Percentiles rank a stretch among this genome's conserved stretches.
phyloP scores from a whole-genome alignment of 2,888 invertebrate genomes.

The Dermolepida albohirtum region DNA sequence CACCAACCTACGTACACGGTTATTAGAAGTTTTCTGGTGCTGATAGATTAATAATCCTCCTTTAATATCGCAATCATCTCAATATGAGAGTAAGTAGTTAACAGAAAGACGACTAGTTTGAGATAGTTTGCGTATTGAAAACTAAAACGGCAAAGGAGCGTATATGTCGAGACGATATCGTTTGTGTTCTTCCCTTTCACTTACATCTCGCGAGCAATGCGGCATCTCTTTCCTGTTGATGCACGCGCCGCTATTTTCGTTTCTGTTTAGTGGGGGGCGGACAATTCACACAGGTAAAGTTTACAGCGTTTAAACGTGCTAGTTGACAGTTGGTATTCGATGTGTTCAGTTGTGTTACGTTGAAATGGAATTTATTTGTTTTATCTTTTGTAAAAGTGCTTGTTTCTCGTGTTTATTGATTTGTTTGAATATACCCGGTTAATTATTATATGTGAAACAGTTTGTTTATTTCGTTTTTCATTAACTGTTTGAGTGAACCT shows the following conservation, averaged over 20 bases:
- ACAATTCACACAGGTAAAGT: slow-evolving; percentile 54
- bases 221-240: slow-evolving; percentile 45
- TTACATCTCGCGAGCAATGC: slow-evolving; percentile 52
- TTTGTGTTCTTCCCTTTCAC: slow-evolving; percentile 56
- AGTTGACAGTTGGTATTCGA: slow-evolving; percentile 57
- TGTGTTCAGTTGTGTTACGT: slow-evolving; percentile 39
- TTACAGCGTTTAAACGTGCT: slow-evolving; percentile 46
- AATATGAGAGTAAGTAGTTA: background rate
- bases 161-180: slow-evolving; percentile 26
- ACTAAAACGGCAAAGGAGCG: slow-evolving; percentile 11
- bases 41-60: slow-evolving; percentile 35
- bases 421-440: slow-evolving; percentile 45
- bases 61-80: slow-evolving; percentile 33
- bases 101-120: slow-evolving; percentile 18
- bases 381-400: slow-evolving; percentile 23
- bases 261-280: slow-evolving; percentile 54
- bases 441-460: slow-evolving; percentile 17
- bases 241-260: slow-evolving; percentile 22
- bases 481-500: slow-evolving; percentile 3
- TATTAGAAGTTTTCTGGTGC: slow-evolving; percentile 41
- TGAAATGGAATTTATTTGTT: slow-evolving; percentile 34
- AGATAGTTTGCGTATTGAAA: slow-evolving; percentile 8
- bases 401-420: slow-evolving; percentile 23
- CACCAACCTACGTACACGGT: slow-evolving; percentile 26
- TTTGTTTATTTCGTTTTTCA: slow-evolving; percentile 14